phyloP scores from a whole-genome alignment of 2,888 invertebrate genomes.

The Physocephala rufipes region DNA sequence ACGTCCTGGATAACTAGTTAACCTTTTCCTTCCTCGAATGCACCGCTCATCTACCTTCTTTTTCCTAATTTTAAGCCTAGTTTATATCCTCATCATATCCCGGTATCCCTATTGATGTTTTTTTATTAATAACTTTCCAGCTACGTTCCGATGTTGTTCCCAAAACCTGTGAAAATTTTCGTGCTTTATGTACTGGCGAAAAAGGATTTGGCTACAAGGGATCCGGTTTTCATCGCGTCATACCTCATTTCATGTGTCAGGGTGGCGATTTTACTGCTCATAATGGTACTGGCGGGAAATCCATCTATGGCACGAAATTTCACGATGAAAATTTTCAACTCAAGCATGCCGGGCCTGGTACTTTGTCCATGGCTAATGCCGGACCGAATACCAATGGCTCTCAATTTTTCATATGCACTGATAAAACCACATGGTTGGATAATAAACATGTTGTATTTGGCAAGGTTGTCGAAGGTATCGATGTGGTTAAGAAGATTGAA shows the following conservation, averaged over 20 bases:
- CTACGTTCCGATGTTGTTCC: conserved; percentile 87
- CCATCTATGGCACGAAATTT: conserved; percentile 94
- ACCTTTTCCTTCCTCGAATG: no score
- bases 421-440: conserved; percentile 89
- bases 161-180: conserved; percentile 93
- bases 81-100: neutral
- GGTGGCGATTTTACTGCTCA: conserved; percentile 92
- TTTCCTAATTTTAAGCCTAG: neutral
- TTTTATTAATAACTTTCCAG: conserved; percentile 68
- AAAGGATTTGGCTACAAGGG: conserved; percentile 91
- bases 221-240: conserved; percentile 90
- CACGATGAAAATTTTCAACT: conserved; percentile 93
- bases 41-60: neutral
- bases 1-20: no score
- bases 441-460: conserved; percentile 93
- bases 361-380: conserved; percentile 93
- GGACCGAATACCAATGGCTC: conserved; percentile 93
- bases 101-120: neutral
- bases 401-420: conserved; percentile 93
- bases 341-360: conserved; percentile 89
- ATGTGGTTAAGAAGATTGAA: conserved; percentile 86
- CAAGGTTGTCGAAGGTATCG: conserved; percentile 85
- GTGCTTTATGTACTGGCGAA: conserved; percentile 91
- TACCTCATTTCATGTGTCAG: conserved; percentile 96
- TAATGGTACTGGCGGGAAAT: conserved; percentile 93